A percentile compares a stretch with the other conserved stretches of the same genome.
Evolutionary conservation across 1,140 invertebrate species (phyloP).

Genomic region (Calephelis virginiensis): DNA sequence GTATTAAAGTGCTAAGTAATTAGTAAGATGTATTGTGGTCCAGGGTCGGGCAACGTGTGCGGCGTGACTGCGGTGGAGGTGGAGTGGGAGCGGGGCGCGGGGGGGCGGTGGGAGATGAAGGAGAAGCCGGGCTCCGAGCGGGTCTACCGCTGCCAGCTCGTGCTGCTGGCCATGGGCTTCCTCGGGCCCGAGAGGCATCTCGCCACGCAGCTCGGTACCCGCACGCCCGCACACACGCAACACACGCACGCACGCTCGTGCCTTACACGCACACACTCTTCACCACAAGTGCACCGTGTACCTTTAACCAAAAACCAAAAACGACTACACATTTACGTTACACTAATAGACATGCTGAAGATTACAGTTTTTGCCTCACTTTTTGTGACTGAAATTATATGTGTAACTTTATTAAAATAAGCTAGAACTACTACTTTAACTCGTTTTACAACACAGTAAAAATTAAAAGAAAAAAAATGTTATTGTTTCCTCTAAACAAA

Average conservation of each 20-base stretch:
- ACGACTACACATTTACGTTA: no score
- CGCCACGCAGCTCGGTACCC: slow-evolving; percentile 82
- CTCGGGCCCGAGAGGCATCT: slow-evolving; percentile 96
- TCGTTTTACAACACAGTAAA: no score
- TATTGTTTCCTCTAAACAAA: no score
- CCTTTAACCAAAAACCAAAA: no score
- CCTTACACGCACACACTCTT: not conserved
- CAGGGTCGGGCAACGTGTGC: slow-evolving; percentile 86
- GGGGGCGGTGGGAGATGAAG: slow-evolving; percentile 96
- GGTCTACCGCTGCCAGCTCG: slow-evolving; percentile 93
- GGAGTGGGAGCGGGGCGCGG: slow-evolving; percentile 95
- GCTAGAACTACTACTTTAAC: no score
- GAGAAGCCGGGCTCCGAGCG: slow-evolving; percentile 91
- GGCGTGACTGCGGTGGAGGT: slow-evolving; percentile 95
- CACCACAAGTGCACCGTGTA: no score
- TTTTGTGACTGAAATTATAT: no score
- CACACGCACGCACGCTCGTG: not conserved
- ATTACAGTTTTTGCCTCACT: no score
- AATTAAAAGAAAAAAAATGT: no score
- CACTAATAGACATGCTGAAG: no score
- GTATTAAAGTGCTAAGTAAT: not conserved
- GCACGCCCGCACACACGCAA: slow-evolving; percentile 8
- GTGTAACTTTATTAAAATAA: no score
- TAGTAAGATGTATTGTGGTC: not conserved
- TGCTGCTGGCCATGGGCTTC: slow-evolving; percentile 99